Evolutionary conservation across 2,113 vertebrate genomes (phyloP), one percentile per base, ranked within the genome.

Genomic region (Thryonomys swinderianus): DNA sequence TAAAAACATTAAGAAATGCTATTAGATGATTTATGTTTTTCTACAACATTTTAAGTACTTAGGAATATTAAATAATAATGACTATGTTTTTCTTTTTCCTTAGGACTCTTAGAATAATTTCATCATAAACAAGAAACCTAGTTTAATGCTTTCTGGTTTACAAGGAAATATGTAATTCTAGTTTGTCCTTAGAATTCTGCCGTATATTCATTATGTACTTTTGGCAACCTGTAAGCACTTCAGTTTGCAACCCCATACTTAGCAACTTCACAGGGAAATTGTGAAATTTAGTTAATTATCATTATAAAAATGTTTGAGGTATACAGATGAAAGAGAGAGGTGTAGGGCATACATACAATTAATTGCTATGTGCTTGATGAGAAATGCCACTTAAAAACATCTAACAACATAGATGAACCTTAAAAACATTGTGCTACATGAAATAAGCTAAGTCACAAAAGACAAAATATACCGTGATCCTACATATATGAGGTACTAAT

Each of bases 201-300:
- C 73, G 84, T 40, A 57, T 55, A 92, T 79, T 88, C 59, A 88
- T 69, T 71, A 96, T 25, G 17, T 42, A 87, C 42, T 59, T 96
- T 82, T 78, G 81, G 71, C 73, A 93, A 95, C 73, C 73, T 95
- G 45, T 78, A 88, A 89, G 66, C 84, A 87, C 59, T 89, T 94
- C 18, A n/a, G 45, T 76, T 86, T 93, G 81, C 37, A 81, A 90
- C 55, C 51, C 76, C 34, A 57, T 95, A 97, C 96, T 96, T 95
- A 95, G 45, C 18, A 76, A 71, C 93, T 97, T 96, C 92, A 95
- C 17, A 95, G 42, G 27, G n/a, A 94, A 87, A 91, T 42, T 96
- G 42, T 90, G 40, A 92, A 91, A 37, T 95, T 95, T 71, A 89
- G 32, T 67, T 97, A 96, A 95, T 82, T 94, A 88, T 53, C 67